Conservation (phyloP, 2,797 vertebrate species). For the Odontamblyopus lacepedii region DNA sequence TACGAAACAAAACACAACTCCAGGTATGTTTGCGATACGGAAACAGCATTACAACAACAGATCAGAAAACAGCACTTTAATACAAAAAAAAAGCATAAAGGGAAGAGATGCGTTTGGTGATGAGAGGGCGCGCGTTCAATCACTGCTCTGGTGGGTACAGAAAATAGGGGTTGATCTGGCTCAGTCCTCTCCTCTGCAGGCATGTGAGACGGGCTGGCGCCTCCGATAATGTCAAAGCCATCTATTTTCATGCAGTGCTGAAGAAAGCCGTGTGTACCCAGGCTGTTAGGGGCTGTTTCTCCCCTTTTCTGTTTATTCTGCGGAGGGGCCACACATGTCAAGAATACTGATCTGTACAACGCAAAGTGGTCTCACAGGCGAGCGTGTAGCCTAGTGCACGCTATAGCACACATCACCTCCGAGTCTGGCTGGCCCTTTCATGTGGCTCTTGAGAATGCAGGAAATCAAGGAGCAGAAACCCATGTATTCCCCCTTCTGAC, state of each 20-base stretch:
- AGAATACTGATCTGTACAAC: conserved; percentile 72
- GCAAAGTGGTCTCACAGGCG: conserved; percentile 42
- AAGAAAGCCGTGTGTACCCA: conserved; percentile 65
- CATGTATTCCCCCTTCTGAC: conserved; percentile 56
- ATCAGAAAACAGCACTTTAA: too few relatives aligned
- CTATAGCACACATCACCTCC: conserved; percentile 29
- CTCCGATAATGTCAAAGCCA: conserved; percentile 78
- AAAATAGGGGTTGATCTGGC: conserved; percentile 58
- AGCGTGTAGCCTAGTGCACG: conserved; percentile 53
- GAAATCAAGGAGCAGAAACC: conserved; percentile 42
- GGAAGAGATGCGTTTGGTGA: conserved; percentile 34
- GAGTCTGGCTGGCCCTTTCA: conserved; percentile 43
- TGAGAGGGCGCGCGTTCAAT: conserved; percentile 49
- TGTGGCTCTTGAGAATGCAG: conserved; percentile 53
- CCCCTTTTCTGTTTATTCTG: conserved; percentile 70
- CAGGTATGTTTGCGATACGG: too few relatives aligned
- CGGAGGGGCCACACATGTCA: conserved; percentile 69
- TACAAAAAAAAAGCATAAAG: conserved; percentile 22
- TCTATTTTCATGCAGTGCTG: conserved; percentile 73
- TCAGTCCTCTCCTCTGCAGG: conserved; percentile 61
- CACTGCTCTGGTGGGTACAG: conserved; percentile 33
- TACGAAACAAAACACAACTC: too few relatives aligned
- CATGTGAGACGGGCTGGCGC: conserved; percentile 73
- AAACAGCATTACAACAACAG: too few relatives aligned
- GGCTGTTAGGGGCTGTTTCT: conserved; percentile 67